These are phyloP conservation scores for Cephus spinipes DNA, from an alignment of 2,888 invertebrate genomes.

Conservation along the genomic window DNA sequence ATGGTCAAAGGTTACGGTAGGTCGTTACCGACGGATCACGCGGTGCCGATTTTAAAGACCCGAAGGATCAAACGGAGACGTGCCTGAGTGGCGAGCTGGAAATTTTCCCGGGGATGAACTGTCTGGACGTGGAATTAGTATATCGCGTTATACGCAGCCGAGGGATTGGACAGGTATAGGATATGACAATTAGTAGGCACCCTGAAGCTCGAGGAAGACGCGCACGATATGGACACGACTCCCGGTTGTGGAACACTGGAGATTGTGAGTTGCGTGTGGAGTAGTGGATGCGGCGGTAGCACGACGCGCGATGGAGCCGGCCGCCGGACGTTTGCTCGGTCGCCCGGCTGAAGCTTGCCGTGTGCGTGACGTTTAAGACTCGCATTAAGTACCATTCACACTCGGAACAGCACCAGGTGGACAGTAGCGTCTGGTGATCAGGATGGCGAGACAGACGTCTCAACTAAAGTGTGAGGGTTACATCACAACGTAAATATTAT, in stretches of 20 bases:
- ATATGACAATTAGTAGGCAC: not conserved
- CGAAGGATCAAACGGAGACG: not conserved
- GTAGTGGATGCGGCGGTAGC: slow-evolving; percentile 19
- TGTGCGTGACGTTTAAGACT: slow-evolving; percentile 8
- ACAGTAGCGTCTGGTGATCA: not conserved
- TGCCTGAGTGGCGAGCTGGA: not conserved
- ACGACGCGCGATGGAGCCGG: slow-evolving; percentile 11
- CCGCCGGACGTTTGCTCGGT: slow-evolving; percentile 2
- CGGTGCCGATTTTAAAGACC: not conserved
- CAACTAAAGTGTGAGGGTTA: not conserved
- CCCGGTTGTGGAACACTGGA: slow-evolving; percentile 27
- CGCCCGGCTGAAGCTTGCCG: slow-evolving; percentile 9
- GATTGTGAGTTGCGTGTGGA: slow-evolving; percentile 17
- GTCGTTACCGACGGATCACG: not conserved
- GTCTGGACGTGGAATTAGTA: not conserved
- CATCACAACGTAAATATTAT: not conserved
- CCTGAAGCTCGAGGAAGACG: not conserved
- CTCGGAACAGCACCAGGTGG: slow-evolving; percentile 15
- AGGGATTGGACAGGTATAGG: not conserved
- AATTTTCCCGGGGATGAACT: not conserved
- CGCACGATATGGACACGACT: slow-evolving; percentile 16
- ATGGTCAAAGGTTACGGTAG: not conserved
- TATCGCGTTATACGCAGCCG: not conserved
- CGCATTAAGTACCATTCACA: slow-evolving; percentile 9
- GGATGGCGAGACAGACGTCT: not conserved